A percentile compares a stretch with the other conserved stretches of the same genome.
These are phyloP conservation scores for Asteroscopus sphinx DNA, from an alignment of 2,888 invertebrate genomes.

Conservation along the genomic window DNA sequence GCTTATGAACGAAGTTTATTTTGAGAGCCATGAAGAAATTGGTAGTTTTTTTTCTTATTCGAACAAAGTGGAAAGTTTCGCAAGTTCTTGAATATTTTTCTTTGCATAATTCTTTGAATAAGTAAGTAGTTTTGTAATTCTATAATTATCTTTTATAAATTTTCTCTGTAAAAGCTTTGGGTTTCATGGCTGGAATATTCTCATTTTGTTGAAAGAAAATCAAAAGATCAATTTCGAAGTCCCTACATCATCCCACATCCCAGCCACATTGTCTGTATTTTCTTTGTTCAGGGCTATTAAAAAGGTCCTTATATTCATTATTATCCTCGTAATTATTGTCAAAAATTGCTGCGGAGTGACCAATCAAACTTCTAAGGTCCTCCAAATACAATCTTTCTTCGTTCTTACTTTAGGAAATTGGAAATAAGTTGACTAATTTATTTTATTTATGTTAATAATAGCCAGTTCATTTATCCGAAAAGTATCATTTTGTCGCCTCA, in stretches of 20 bases:
- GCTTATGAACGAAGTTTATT: constrained; percentile 46
- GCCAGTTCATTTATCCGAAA: too few species aligned
- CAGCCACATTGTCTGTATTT: constrained; percentile 21
- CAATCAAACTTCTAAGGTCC: background rate
- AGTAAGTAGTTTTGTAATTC: constrained; percentile 33
- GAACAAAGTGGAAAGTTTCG: constrained; percentile 31
- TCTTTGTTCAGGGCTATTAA: constrained; percentile 22
- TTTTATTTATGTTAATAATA: too few species aligned
- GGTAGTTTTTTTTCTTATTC: constrained; percentile 23
- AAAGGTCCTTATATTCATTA: constrained; percentile 17
- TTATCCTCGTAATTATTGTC: constrained; percentile 17
- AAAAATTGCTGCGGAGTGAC: constrained; percentile 1
- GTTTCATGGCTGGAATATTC: constrained; percentile 15
- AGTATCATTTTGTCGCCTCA: too few species aligned
- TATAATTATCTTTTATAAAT: constrained; percentile 16
- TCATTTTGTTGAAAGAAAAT: constrained; percentile 19
- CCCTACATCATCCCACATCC: background rate
- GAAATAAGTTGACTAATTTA: too few species aligned
- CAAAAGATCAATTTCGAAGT: constrained; percentile 8
- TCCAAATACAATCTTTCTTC: background rate
- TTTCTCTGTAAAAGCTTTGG: constrained; percentile 7
- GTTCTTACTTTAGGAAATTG: too few species aligned
- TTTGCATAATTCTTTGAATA: constrained; percentile 32
- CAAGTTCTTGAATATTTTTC: constrained; percentile 26
- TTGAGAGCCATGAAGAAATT: constrained; percentile 28